Evolutionary conservation across 2,888 invertebrate species (phyloP), one percentile per base, ranked within the genome.

Genomic region (Escarpia spicata): DNA sequence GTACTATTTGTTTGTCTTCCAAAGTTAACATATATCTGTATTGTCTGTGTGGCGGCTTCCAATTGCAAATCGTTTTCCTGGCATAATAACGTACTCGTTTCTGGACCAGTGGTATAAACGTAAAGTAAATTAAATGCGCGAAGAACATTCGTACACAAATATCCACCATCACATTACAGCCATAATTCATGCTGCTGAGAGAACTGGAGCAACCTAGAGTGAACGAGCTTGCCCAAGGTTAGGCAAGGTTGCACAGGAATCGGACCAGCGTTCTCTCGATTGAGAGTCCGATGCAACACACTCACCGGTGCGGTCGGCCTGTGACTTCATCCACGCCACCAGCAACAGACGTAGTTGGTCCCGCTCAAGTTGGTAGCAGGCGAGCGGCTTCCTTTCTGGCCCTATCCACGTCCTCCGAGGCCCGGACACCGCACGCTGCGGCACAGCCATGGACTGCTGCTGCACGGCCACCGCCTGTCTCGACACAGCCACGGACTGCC

Each of bases 271-370:
- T 37, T 37, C 37, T 37, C 37, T 37, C 37, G 37, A 37, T 37
- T 37, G 37, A 37, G 37, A 37, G 37, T 37, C 37, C 37, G 37
- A 37, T 37, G 37, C 37, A 37, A 37, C n/a, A 26, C 75, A 75
- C 75, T 75, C 6, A 75, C 75, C 75, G 3, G 26, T n/a, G 19
- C 75, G 75, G 75, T 75, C 75, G 26, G 75, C 75, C 26, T 75
- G 75, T 75, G 75, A 75, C n/a, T 75, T 75, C 75, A 75, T 75
- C 75, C 75, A 75, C 26, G 75, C 75, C 75, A 75, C 75, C 26
- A 75, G 26, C 75, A 75, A 6, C 19, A 75, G 75, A 26, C 75
- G 75, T 75, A 75, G 75, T 75, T 75, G 75, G 75, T 75, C 75
- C 19, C 75, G 75, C 75, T 75, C 75, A 26, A 75, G 75, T n/a